Evolutionary conservation across 2,113 vertebrate species (phyloP).

Genomic region (Indicator maculatus): DNA sequence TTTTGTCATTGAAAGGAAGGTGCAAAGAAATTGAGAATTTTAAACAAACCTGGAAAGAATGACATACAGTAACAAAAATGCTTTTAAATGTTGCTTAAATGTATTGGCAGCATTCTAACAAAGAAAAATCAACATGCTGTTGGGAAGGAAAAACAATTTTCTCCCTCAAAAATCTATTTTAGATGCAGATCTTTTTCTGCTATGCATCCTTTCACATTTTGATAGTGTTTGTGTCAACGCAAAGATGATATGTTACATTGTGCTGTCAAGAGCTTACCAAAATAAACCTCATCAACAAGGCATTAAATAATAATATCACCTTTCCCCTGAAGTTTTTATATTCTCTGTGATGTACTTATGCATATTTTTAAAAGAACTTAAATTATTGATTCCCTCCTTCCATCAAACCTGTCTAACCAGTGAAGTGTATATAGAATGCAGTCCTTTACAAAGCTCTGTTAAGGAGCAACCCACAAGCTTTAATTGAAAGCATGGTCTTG

Average conservation of each 20-base stretch:
- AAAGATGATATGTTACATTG: conserved; percentile 61
- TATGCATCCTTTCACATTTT: conserved; percentile 44
- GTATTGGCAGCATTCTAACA: conserved; percentile 43
- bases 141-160: neutral
- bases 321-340: conserved; percentile 64
- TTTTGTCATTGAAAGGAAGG: conserved; percentile 10
- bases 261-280: conserved; percentile 66
- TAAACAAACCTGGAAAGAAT: conserved; percentile 36
- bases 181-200: conserved; percentile 27
- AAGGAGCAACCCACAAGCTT: neutral
- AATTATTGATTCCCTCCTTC: conserved; percentile 65
- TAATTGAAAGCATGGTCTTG: neutral
- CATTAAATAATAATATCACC: conserved; percentile 72
- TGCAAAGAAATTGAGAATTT: neutral
- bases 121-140: neutral
- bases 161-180: conserved; percentile 43
- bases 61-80: neutral
- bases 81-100: conserved; percentile 46
- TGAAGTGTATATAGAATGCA: conserved; percentile 25
- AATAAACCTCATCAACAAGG: conserved; percentile 68
- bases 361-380: conserved; percentile 66
- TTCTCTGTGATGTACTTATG: conserved; percentile 65
- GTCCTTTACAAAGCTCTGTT: conserved; percentile 1
- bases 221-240: conserved; percentile 50
- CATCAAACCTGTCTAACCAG: conserved; percentile 58